Evolutionary conservation across 1,140 invertebrate genomes (phyloP).

Genomic region (Chironomus striatipennis): DNA sequence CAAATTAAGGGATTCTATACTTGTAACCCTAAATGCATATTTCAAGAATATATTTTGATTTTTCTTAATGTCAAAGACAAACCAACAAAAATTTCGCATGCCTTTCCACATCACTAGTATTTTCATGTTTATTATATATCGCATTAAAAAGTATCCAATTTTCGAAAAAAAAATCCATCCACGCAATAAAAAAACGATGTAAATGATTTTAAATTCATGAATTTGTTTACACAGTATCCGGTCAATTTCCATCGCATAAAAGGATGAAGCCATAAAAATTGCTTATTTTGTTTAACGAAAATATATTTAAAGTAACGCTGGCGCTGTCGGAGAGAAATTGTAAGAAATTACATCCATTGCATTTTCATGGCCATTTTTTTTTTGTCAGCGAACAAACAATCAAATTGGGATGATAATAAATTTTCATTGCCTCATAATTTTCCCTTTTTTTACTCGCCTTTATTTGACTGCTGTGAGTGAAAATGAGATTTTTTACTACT

Average conservation of each 20-base stretch:
- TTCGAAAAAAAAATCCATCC: too few species aligned
- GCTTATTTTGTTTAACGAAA: not conserved
- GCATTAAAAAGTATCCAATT: too few species aligned
- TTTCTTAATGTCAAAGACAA: too few species aligned
- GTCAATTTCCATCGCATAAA: not conserved
- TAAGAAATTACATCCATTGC: not conserved
- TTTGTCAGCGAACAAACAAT: slow-evolving; percentile 6
- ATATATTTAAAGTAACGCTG: not conserved
- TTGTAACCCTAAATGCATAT: too few species aligned
- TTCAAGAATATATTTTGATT: too few species aligned
- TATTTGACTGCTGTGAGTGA: not conserved
- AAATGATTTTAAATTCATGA: too few species aligned
- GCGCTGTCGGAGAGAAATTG: not conserved
- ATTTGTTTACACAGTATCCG: not conserved
- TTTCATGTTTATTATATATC: too few species aligned
- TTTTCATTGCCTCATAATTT: not conserved
- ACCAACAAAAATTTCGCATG: too few species aligned
- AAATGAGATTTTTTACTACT: not conserved
- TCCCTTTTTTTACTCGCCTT: not conserved
- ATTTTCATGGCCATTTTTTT: slow-evolving; percentile 1
- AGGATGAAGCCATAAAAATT: not conserved
- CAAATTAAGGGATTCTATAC: too few species aligned
- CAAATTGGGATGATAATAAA: slow-evolving; percentile 14
- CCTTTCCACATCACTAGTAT: too few species aligned
- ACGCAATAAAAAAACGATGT: too few species aligned